These are phyloP conservation scores for Drosophila sulfurigaster DNA, from an alignment of 1,140 invertebrate genomes.

Conservation along the genomic window DNA sequence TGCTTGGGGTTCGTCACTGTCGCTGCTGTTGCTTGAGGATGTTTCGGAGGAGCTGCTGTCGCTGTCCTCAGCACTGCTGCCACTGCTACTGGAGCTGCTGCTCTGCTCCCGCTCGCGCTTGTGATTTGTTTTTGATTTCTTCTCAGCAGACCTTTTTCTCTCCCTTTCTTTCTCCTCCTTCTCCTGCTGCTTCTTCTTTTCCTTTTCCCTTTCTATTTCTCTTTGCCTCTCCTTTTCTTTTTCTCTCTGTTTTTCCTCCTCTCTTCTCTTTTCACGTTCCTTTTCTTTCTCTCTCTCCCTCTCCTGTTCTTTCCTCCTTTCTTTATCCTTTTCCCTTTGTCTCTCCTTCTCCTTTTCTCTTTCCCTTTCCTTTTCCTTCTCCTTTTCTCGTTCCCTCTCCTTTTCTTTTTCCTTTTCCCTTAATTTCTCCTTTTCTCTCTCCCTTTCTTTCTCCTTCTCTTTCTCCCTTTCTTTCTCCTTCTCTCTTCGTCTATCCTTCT, in stretches of 20 bases:
- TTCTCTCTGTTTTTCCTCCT: conserved; percentile 38
- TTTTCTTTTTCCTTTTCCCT: conserved; percentile 12
- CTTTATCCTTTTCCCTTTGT: conserved; percentile 4
- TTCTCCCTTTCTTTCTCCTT: conserved; percentile 16
- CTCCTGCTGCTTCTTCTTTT: conserved; percentile 23
- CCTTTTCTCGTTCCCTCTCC: conserved; percentile 9
- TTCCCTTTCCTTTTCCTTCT: conserved; percentile 17
- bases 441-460: conserved; percentile 4
- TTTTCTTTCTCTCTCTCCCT: conserved; percentile 6
- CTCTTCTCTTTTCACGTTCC: conserved; percentile 1
- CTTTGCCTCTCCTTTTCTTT: conserved; percentile 25
- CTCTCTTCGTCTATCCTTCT: conserved; percentile 17
- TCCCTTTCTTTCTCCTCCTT: conserved; percentile 43
- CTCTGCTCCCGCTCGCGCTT: conserved; percentile 51
- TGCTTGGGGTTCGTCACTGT: conserved; percentile 45
- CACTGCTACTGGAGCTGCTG: conserved; percentile 53
- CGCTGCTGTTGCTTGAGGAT: conserved; percentile 39
- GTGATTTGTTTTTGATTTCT: conserved; percentile 44
- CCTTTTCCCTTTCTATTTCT: conserved; percentile 9
- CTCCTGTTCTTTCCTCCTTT: conserved; percentile 19
- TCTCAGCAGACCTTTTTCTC: conserved; percentile 42
- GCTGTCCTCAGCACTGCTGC: conserved; percentile 25
- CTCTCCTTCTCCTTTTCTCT: conserved; percentile 7
- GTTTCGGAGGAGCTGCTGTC: conserved; percentile 34
- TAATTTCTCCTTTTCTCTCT: conserved; percentile 17